phyloP scores from a whole-genome alignment of 2,797 vertebrate species.

The Falco cherrug region DNA sequence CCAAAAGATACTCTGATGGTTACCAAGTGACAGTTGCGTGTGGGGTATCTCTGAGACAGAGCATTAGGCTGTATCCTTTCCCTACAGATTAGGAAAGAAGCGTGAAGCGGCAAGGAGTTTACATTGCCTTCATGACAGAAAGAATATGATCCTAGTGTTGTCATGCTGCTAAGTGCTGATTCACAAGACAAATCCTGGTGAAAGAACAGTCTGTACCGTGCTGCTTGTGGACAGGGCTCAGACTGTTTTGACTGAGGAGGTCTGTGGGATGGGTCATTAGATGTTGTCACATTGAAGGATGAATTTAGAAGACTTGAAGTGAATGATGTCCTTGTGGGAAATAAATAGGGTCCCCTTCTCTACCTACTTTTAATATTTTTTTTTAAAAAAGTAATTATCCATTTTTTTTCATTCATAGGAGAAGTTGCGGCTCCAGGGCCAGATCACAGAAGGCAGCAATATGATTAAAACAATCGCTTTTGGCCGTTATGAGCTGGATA shows the following conservation, averaged over 20 bases:
- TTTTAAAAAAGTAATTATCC: background rate
- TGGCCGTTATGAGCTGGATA: slow-evolving; percentile 92
- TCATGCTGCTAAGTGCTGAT: background rate
- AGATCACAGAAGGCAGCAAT: slow-evolving; percentile 93
- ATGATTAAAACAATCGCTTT: slow-evolving; percentile 97
- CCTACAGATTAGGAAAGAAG: background rate
- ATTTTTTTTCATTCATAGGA: slow-evolving; percentile 78
- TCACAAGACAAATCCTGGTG: background rate
- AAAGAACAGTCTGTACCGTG: background rate
- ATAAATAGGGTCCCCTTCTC: background rate
- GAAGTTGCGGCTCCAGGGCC: slow-evolving; percentile 91
- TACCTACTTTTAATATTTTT: background rate
- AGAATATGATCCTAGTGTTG: background rate
- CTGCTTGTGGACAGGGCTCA: background rate
- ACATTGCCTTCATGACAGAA: background rate
- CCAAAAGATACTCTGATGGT: background rate
- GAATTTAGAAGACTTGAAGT: background rate
- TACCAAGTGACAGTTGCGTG: background rate
- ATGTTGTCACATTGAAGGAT: background rate
- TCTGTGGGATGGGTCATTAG: background rate
- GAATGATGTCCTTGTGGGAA: background rate
- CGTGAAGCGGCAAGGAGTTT: background rate
- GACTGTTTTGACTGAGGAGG: background rate
- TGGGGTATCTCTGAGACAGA: background rate
- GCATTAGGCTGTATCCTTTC: background rate